Evolutionary conservation across 2,888 invertebrate species (phyloP).

Genomic region (Chelonus formosanus): DNA sequence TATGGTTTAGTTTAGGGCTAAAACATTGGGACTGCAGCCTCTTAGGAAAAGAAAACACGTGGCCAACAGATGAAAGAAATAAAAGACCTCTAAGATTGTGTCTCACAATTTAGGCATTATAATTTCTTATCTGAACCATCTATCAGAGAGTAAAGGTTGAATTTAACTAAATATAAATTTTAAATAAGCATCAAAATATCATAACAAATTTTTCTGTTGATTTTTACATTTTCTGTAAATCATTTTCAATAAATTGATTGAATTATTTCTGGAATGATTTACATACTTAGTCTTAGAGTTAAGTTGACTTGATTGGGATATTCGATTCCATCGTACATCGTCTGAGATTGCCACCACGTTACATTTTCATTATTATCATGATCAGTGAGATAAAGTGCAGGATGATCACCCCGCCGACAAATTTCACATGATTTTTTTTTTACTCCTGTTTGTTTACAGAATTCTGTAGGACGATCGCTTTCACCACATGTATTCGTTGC

Average conservation of each 20-base stretch:
- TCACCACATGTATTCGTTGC: constrained; percentile 97
- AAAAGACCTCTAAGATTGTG: not conserved
- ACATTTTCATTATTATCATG: constrained; percentile 87
- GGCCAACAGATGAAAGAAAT: constrained; percentile 40
- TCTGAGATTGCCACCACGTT: constrained; percentile 98
- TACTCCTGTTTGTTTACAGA: constrained; percentile 91
- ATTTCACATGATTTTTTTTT: constrained; percentile 81
- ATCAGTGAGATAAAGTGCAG: constrained; percentile 85
- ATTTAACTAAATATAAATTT: not conserved
- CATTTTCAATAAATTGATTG: not conserved
- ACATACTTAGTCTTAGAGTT: constrained; percentile 82
- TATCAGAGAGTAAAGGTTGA: not conserved
- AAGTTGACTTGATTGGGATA: constrained; percentile 93
- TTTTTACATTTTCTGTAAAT: too few species aligned
- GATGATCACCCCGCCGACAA: constrained; percentile 77
- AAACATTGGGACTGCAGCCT: constrained; percentile 15
- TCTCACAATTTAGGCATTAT: constrained; percentile 3
- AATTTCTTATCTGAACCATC: constrained; percentile 8
- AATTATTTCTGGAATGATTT: too few species aligned
- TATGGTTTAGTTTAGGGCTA: constrained; percentile 34
- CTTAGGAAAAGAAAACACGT: constrained; percentile 41
- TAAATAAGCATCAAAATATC: too few species aligned
- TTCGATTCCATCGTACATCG: constrained; percentile 93
- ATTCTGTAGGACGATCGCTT: constrained; percentile 76
- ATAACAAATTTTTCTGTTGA: too few species aligned